phyloP scores from a whole-genome alignment of 2,113 vertebrate species.

The Dolichallabes microphthalmus region DNA sequence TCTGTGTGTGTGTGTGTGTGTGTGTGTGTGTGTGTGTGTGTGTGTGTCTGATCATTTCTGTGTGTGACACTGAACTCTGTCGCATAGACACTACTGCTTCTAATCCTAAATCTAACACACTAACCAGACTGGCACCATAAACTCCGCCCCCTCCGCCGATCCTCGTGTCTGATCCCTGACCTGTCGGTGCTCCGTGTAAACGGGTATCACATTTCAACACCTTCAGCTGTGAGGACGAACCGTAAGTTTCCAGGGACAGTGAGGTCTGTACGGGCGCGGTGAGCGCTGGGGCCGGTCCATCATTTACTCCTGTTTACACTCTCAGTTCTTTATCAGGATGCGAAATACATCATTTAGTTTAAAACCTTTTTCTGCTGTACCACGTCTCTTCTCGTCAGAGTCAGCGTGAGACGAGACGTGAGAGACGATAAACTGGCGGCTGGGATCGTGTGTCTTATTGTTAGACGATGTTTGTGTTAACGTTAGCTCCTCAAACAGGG shows the following conservation, averaged over 20 bases:
- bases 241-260: neutral
- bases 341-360: too few species aligned
- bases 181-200: constrained; percentile 3
- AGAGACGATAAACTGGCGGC: too few species aligned
- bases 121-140: neutral
- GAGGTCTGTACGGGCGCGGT: neutral
- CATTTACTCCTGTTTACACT: too few species aligned
- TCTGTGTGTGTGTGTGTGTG: neutral
- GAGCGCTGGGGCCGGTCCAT: too few species aligned
- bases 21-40: neutral
- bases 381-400: neutral
- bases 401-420: too few species aligned
- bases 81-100: neutral
- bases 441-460: neutral
- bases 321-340: too few species aligned
- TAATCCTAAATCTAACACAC: neutral
- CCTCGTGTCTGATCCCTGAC: too few species aligned
- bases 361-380: neutral
- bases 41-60: neutral
- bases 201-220: neutral
- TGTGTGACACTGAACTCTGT: neutral
- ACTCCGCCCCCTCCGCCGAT: neutral
- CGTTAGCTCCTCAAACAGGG: neutral
- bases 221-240: neutral
- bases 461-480: neutral